Evolutionary conservation across 1,140 invertebrate species (phyloP).

Genomic region (Bombus balteatus): DNA sequence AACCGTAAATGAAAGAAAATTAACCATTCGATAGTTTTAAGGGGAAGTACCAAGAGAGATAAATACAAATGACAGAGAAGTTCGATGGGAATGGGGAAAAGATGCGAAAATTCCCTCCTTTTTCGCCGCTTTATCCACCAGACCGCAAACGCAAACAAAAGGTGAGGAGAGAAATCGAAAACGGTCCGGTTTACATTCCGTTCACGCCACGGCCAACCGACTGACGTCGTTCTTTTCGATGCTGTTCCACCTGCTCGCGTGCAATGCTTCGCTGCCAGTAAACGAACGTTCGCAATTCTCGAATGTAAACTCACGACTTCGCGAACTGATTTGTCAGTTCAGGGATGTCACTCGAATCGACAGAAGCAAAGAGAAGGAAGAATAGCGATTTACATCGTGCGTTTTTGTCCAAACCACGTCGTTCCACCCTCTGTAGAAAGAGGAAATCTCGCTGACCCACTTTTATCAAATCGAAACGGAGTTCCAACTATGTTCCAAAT

Average conservation of each 20-base stretch:
- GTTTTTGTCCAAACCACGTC: conserved; percentile 11
- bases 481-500: neutral
- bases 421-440: too few species aligned
- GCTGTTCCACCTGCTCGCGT: neutral
- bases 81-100: neutral
- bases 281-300: conserved; percentile 7
- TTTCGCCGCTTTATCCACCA: neutral
- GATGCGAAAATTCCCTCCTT: neutral
- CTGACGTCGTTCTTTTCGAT: conserved; percentile 44
- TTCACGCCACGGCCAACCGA: conserved; percentile 20
- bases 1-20: neutral
- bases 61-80: neutral
- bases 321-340: conserved; percentile 27
- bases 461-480: conserved; percentile 19
- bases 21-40: neutral
- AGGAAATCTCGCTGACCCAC: conserved; percentile 24
- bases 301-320: conserved; percentile 11
- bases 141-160: conserved; percentile 5
- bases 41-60: neutral
- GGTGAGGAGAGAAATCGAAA: neutral
- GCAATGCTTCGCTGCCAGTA: neutral
- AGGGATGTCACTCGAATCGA: conserved; percentile 13
- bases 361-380: conserved; percentile 1
- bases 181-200: conserved; percentile 68
- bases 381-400: conserved; percentile 35